Base-by-base conservation (phyloP, 30 jellyfish, hydroid and myxozoan species). In the Aurelia sp. region DNA sequence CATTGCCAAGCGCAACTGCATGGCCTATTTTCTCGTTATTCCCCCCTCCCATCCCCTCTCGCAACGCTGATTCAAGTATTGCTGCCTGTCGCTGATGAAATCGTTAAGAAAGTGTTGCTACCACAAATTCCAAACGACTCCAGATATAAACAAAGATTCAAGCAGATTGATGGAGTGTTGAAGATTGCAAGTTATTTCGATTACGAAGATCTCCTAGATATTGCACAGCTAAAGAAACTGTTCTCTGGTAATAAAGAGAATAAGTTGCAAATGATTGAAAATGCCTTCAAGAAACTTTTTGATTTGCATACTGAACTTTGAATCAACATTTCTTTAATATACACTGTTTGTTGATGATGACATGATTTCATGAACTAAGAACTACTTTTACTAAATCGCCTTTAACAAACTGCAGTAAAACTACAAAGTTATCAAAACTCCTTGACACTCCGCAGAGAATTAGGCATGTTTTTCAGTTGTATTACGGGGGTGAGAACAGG, bases 1-100 rank as follows among this genome's bases (percentile, higher is more conserved):
- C 40, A 51, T 41, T 11, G 35, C n/a, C 66, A 51, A 62, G 86
- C 82, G n/a, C 44, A 58, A 47, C 31, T 22, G 18, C 86, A 76
- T 63, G 35, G 74, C 27, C 41, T 53, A 18, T 76, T 55, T 33
- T 13, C n/a, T 22, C 62, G 27, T 35, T 58, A 31, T 61, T 63
- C 87, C 7, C 87, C 87, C 20, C 50, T 60, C 9, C 87, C 87
- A 76, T 76, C 87, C 41, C 77, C 87, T 17, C 5, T 76, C 9
- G 87, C 87, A 15, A 58, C 35, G 48, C 17, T 76, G 24, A 27
- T 76, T 41, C 87, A 76, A 9, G 52, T 30, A 63, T 3, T 76
- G 18, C 77, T 76, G 20, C 87, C 87, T 18, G 76, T 60, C 15
- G 52, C 74, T 8, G 51, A 59, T 61, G 87, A 76, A 60, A 27